Evolutionary conservation across 2,888 invertebrate species (phyloP), one percentile per base, ranked within the genome.

Genomic region (Selenia dentaria): DNA sequence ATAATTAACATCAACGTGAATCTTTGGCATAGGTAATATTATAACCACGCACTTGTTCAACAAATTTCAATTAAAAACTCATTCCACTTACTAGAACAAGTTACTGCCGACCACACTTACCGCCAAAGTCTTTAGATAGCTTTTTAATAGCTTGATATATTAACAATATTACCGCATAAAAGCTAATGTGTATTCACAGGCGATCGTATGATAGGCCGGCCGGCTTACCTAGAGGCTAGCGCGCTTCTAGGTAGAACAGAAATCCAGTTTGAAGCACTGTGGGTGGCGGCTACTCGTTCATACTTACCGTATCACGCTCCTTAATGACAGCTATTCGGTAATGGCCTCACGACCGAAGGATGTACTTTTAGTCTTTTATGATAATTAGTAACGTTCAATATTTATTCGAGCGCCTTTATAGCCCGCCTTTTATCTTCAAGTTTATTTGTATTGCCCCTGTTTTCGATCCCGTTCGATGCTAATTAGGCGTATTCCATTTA

Each of bases 241-340:
- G 5, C 9, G 25, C 10, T 68, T 68, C 67, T 70, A 66, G 70
- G 65, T 71, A n/a, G n/a, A n/a, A 38, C 43, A 37, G 38, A 40
- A 73, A 72, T 66, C 76, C 74, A 74, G 77, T 78, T 78, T 76
- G 64, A 69, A 68, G 66, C 64, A 20, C 57, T 35, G 82, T 84
- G 84, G 84, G 84, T 85, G 84, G 84, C 73, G 70, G 32, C 24
- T 18, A 64, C 70, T 76, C 70, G 64, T 61, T 62, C 59, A 51
- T 43, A 62, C 72, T 79, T 80, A 81, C 75, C 79, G 62, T 62
- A 58, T 64, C 64, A 68, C 62, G 70, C 67, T 67, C 61, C 71
- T 74, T 85, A 84, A 86, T 83, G 84, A 83, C 82, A 79, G 83
- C 81, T 82, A 81, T 85, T 86, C 69, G 79, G 84, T 84, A 86